Percentiles rank a stretch among this genome's conserved stretches.
These are phyloP conservation scores for Cyclophora punctaria DNA, from an alignment of 2,888 invertebrate genomes.

Conservation along the genomic window DNA sequence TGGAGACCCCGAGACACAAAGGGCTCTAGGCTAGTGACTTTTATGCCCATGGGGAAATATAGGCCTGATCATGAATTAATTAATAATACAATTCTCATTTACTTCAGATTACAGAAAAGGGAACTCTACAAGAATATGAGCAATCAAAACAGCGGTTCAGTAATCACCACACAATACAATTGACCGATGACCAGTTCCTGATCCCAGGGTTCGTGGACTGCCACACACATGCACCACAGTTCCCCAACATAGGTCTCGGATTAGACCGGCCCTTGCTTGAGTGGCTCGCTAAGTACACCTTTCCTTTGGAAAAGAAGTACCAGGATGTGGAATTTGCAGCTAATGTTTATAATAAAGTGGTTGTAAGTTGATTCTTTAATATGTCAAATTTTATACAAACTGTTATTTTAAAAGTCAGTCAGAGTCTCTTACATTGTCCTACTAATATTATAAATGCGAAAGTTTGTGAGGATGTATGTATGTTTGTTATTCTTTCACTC, in stretches of 20 bases:
- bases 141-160: constrained; percentile 20
- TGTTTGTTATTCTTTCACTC: no score
- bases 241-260: constrained; percentile 89
- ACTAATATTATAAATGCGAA: no score
- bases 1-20: no score
- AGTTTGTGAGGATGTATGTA: no score
- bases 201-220: constrained; percentile 93
- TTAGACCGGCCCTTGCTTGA: constrained; percentile 86
- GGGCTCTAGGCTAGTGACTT: no score
- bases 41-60: no score
- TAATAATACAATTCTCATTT: constrained; percentile 5
- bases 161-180: constrained; percentile 28
- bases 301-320: constrained; percentile 86
- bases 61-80: background rate
- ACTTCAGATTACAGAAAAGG: constrained; percentile 44
- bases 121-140: constrained; percentile 33
- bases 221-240: constrained; percentile 93
- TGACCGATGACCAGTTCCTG: constrained; percentile 77
- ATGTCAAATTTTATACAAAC: no score
- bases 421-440: no score
- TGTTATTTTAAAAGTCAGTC: no score
- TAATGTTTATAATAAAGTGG: constrained; percentile 82
- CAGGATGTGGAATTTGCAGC: constrained; percentile 79
- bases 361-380: constrained; percentile 78
- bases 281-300: constrained; percentile 91